Conservation (phyloP, 2,888 invertebrate genomes). For the Orthosia gracilis region DNA sequence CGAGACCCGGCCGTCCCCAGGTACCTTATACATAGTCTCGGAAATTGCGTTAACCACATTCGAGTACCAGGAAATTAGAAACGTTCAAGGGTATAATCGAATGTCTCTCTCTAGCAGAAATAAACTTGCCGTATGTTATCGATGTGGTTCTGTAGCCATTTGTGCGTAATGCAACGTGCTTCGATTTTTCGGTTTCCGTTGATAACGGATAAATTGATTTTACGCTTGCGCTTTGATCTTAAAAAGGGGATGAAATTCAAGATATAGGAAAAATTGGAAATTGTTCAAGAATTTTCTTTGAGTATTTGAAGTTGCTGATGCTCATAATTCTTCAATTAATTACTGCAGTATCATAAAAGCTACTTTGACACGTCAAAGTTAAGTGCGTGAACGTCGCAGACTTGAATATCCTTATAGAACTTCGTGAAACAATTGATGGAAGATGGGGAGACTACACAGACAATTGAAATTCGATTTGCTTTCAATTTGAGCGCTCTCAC, state of each 20-base stretch:
- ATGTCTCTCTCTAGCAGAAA: conserved; percentile 85
- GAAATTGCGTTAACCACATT: conserved; percentile 91
- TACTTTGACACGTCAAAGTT: conserved; percentile 48
- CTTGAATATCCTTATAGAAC: conserved; percentile 55
- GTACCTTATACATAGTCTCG: conserved; percentile 85
- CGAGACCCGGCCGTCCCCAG: conserved; percentile 80
- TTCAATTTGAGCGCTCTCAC: conserved; percentile 64
- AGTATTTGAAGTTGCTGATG: not conserved
- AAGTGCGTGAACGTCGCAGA: conserved; percentile 49
- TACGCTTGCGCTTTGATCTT: conserved; percentile 47
- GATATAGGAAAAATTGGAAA: conserved; percentile 9
- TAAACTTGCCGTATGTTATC: conserved; percentile 81
- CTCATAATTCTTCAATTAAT: conserved; percentile 37
- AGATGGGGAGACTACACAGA: conserved; percentile 64
- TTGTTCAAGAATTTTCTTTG: conserved; percentile 11
- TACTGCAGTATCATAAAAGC: conserved; percentile 31
- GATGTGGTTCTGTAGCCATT: conserved; percentile 66
- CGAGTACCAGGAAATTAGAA: conserved; percentile 90
- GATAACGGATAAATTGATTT: conserved; percentile 63
- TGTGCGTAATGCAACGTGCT: conserved; percentile 71
- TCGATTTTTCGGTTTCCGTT: conserved; percentile 63
- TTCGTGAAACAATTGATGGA: conserved; percentile 63
- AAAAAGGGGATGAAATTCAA: conserved; percentile 21
- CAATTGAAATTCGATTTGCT: conserved; percentile 67
- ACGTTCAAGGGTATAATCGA: conserved; percentile 90